Conservation (phyloP, 2,113 vertebrate genomes). For the Catharus bicknelli region DNA sequence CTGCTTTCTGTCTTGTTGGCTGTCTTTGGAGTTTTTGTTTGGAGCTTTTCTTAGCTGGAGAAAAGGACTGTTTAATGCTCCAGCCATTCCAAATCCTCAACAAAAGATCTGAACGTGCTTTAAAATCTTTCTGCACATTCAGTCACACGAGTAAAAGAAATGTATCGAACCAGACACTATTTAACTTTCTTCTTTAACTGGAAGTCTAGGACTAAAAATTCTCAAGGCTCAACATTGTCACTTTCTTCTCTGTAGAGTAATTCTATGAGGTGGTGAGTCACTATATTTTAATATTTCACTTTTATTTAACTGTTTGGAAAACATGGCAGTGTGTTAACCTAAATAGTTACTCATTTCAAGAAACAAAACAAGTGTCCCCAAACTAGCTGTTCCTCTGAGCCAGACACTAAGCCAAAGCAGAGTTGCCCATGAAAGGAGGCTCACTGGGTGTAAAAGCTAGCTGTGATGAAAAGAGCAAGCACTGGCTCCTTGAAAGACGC, state of each 20-base stretch:
- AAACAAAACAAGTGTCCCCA: neutral
- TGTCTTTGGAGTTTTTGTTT: neutral
- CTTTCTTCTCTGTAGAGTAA: neutral
- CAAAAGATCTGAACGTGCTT: neutral
- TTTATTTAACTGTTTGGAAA: neutral
- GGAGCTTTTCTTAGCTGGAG: neutral
- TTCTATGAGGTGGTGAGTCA: neutral
- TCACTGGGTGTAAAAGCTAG: neutral
- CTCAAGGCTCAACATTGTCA: neutral
- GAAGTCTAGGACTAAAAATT: neutral
- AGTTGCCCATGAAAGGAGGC: neutral
- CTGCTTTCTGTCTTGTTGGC: neutral
- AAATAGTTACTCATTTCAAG: neutral
- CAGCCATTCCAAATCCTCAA: neutral
- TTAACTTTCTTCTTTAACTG: neutral
- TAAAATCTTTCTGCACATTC: neutral
- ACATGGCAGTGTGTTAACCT: neutral
- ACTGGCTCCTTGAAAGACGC: rapidly evolving
- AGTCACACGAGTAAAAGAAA: neutral
- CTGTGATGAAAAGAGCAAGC: neutral
- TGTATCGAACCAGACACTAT: neutral
- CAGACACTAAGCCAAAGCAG: neutral
- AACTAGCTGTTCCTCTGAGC: neutral
- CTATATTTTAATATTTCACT: neutral
- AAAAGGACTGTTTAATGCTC: neutral